Evolutionary conservation across 2,797 vertebrate species (phyloP), one percentile per base, ranked within the genome.

Genomic region (Hyperoplus lanceolatus): DNA sequence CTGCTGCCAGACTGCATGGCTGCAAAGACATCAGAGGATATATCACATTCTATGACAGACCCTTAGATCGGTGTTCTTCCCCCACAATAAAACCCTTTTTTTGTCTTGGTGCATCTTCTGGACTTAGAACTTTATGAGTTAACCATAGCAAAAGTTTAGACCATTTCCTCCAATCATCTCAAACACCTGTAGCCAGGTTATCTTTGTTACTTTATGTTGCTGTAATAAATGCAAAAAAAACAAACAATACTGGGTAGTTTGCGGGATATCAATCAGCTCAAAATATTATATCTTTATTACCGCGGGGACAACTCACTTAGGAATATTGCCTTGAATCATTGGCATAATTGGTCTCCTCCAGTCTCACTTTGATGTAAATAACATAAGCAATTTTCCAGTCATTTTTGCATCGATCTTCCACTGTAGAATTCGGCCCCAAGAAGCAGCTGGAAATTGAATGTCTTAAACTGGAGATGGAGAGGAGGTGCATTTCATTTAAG

Each of bases 291-390:
- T 16, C 5, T 38, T 77, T 80, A 79, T 89, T 73, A 77, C 79
- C 89, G 64, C 60, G 53, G 75, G 90, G 83, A 83, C 82, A 78
- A 72, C 77, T 84, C 85, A 89, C 86, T 91, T 89, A 84, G 71
- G 80, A 87, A 87, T 83, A 81, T 84, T 89, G 90, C 85, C 72
- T 81, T 81, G 81, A 90, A 92, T 93, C 86, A 88, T 79, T 53
- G 82, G 77, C 73, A 87, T 91, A 93, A 94, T 92, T 92, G 89
- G 78, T 82, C 88, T 93, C 92, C 90, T 89, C 85, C 82, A 84
- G 90, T 88, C 87, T 91, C 84, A 87, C 92, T 93, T 93, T 93
- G 89, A 93, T 93, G 89, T 91, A 93, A 93, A 93, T 92, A 93
- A 91, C 92, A 92, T 92, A 88, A 91, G 85, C 88, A 89, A 91